phyloP scores from a whole-genome alignment of 1,140 invertebrate species.

The Fopius arisanus region DNA sequence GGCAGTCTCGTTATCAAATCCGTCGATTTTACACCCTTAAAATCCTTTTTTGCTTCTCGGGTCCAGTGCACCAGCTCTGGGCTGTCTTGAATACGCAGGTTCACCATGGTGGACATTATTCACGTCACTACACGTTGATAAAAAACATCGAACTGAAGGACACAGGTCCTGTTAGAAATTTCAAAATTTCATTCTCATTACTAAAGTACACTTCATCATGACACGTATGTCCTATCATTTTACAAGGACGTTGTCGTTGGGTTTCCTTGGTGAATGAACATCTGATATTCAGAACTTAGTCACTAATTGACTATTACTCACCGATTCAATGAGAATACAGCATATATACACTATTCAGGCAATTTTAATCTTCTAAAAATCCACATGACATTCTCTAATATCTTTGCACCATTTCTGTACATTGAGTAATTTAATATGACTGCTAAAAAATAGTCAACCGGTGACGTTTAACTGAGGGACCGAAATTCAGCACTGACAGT shows the following conservation, averaged over 20 bases:
- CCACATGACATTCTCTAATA: background rate
- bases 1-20: background rate
- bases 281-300: background rate
- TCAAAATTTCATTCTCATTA: background rate
- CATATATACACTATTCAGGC: background rate
- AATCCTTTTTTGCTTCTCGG: conserved; percentile 25
- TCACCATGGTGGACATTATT: conserved; percentile 3
- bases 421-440: background rate
- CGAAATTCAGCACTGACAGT: background rate
- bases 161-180: background rate
- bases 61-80: background rate
- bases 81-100: background rate
- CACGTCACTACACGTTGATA: background rate
- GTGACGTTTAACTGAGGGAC: background rate
- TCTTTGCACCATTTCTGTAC: background rate
- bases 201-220: background rate
- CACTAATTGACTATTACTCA: background rate
- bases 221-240: background rate
- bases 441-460: background rate
- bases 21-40: background rate
- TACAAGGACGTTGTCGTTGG: conserved; percentile 1
- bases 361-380: background rate
- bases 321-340: background rate
- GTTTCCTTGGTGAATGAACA: conserved; percentile 14
- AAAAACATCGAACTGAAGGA: background rate